Percentiles rank a stretch among this genome's conserved stretches.
Evolutionary conservation across 1,140 invertebrate genomes (phyloP).

Genomic region (Penaeus japonicus): DNA sequence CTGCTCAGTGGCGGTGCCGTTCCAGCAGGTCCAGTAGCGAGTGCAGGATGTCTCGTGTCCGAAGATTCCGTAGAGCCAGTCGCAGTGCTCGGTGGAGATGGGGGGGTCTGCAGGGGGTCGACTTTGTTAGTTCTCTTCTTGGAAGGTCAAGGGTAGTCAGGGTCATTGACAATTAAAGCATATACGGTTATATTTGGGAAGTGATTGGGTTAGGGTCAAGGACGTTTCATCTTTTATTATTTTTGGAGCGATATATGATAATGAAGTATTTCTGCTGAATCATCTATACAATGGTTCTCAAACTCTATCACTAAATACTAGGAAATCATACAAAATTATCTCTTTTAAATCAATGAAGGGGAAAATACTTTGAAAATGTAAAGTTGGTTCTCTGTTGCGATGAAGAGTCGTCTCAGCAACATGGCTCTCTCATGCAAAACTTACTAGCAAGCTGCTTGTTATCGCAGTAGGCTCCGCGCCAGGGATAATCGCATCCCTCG

Average conservation of each 20-base stretch:
- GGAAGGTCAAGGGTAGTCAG: background rate
- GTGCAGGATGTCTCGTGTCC: constrained; percentile 92
- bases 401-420: background rate
- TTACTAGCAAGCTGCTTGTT: constrained; percentile 77
- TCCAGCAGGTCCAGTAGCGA: constrained; percentile 94
- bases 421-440: constrained; percentile 59
- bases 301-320: no score
- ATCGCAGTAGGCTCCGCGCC: constrained; percentile 86
- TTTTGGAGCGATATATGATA: no score
- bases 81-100: constrained; percentile 84
- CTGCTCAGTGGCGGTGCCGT: constrained; percentile 89
- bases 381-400: background rate
- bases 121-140: background rate
- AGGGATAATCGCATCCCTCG: constrained; percentile 88
- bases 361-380: background rate
- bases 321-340: no score
- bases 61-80: constrained; percentile 92
- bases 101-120: constrained; percentile 73
- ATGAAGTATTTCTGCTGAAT: no score
- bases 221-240: no score
- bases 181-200: no score
- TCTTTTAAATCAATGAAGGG: no score
- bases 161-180: background rate
- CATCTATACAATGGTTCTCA: no score
- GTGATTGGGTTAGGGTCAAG: no score